Percentiles rank a stretch among this genome's conserved stretches.
These are phyloP conservation scores for Paramormyrops hopkinsi DNA, from an alignment of 2,797 vertebrate species.

Conservation along the genomic window DNA sequence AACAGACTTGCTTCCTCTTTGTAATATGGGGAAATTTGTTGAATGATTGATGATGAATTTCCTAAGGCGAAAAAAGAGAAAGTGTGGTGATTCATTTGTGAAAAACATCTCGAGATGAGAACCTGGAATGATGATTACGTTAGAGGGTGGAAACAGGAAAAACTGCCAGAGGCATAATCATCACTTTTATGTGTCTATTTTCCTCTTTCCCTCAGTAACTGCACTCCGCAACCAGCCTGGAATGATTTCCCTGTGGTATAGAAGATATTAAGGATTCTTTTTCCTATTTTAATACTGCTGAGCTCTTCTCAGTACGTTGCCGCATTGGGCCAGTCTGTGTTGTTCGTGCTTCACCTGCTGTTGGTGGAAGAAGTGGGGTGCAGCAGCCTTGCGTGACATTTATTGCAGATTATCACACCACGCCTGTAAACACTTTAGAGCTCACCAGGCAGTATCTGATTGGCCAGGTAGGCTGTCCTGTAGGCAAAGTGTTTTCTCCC, in stretches of 20 bases:
- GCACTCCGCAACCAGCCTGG: neutral
- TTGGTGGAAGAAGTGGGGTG: neutral
- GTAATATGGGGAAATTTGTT: neutral
- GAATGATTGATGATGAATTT: neutral
- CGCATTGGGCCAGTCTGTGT: neutral
- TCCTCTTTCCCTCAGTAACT: constrained; percentile 3
- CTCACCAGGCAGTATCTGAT: neutral
- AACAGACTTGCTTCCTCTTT: neutral
- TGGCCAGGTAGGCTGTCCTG: neutral
- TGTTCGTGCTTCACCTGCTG: neutral
- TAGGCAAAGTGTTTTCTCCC: neutral
- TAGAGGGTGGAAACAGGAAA: neutral
- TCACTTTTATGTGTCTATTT: constrained; percentile 12
- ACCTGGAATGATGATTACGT: constrained; percentile 1
- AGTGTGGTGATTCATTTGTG: neutral
- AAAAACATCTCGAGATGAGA: neutral
- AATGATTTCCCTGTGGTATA: constrained; percentile 16
- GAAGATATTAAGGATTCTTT: constrained; percentile 16
- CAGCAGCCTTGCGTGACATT: neutral
- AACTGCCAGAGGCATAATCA: neutral
- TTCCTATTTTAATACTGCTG: neutral
- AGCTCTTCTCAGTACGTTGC: neutral
- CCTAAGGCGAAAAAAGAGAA: neutral
- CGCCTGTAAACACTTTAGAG: neutral
- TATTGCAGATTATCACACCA: neutral